Conservation (phyloP, 2,888 invertebrate genomes). For the Cactoblastis cactorum region DNA sequence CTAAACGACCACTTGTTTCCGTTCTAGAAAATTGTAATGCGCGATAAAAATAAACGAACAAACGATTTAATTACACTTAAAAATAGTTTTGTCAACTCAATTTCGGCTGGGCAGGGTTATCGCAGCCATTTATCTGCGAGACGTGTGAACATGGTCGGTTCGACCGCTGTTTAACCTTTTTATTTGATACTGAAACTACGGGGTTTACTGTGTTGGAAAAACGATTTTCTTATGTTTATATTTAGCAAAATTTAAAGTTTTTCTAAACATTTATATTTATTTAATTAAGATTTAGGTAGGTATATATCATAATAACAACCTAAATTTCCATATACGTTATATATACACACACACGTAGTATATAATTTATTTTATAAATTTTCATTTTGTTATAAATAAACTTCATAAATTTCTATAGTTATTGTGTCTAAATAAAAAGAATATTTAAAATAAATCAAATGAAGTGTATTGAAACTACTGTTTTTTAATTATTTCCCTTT, state of each 20-base stretch:
- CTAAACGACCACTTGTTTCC: conserved; percentile 8
- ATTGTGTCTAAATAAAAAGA: too few relatives aligned
- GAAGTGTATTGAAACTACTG: too few relatives aligned
- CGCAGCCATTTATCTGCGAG: conserved; percentile 40
- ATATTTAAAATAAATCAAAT: too few relatives aligned
- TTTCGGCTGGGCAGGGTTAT: conserved; percentile 34
- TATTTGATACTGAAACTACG: neutral
- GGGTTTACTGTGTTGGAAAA: neutral
- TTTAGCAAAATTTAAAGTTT: too few relatives aligned
- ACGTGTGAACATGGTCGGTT: conserved; percentile 47
- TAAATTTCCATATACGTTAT: too few relatives aligned
- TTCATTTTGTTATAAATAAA: too few relatives aligned
- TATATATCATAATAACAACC: too few relatives aligned
- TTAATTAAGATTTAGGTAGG: neutral
- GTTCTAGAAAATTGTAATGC: conserved; percentile 13
- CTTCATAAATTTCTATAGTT: too few relatives aligned
- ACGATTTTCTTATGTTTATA: neutral
- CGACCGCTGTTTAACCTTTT: conserved; percentile 9
- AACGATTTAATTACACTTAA: conserved; percentile 17
- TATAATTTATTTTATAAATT: too few relatives aligned
- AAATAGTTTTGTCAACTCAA: conserved; percentile 32
- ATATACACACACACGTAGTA: too few relatives aligned
- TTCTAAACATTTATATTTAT: too few relatives aligned
- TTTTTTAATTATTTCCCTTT: too few relatives aligned
- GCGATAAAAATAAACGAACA: conserved; percentile 13